Base-by-base conservation (phyloP, 2,797 vertebrate species). In the Meda fulgida region DNA sequence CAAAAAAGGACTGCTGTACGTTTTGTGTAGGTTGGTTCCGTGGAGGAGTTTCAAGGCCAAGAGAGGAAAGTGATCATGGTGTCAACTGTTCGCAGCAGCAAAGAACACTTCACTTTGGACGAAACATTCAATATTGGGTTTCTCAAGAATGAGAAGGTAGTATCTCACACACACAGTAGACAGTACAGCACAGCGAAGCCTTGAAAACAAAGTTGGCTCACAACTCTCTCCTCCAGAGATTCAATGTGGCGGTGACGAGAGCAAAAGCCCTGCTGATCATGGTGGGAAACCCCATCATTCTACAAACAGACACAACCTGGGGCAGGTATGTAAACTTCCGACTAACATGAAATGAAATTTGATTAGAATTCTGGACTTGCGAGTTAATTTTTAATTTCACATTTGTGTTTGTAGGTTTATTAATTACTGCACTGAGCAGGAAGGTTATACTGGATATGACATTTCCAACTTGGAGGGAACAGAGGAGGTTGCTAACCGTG, bases 41-140 rank as follows among this genome's bases (percentile, higher is more conserved):
- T 99, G 90, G 98, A 99, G 88, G 95, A 99, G 92, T 99, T 99
- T 91, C 98, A 99, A 90, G 98, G 98, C 67, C 97, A 98, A 91
- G 98, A 99, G 86, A 94, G 96, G 29, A 95, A 87, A 0, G 92
- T 98, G 38, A 95, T 99, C 89, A 83, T 99, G 86, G 96, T 99
- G 91, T 98, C 97, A 34, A 90, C 97, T 0, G 98, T 99, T 43
- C 96, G 98, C 29, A 98, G 98, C 95, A 94, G 89, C 91, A 65
- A 85, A 2, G 0, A 92, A 0, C 95, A 96, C 80, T 26, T 93
- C 0, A 89, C 91, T 38, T 69, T 95, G 0, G 97, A 99, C 65
- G 80, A 93, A 21, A 0, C 92, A 1, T 99, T 98, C 89, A 94
- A 90, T 48, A 94, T 99, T 77, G 98, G 98, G 88, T 99, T 99